These are phyloP conservation scores for Rachycentron canadum DNA, from an alignment of 2,797 vertebrate genomes.

Conservation along the genomic window DNA sequence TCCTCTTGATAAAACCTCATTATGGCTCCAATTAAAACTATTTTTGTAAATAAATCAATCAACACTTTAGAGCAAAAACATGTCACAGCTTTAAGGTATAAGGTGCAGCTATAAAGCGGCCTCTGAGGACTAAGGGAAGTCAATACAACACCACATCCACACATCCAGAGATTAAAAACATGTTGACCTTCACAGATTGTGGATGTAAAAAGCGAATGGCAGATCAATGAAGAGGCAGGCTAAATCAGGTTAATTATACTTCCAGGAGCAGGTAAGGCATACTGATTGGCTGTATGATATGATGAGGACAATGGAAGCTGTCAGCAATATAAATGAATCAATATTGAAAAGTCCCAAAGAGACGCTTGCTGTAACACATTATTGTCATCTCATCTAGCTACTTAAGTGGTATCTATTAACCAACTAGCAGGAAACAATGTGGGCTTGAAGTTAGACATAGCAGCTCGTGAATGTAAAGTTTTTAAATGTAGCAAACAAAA, in stretches of 20 bases:
- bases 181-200: slow-evolving; percentile 17
- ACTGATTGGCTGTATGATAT: slow-evolving; percentile 27
- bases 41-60: slow-evolving; percentile 54
- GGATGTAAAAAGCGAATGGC: slow-evolving; percentile 8
- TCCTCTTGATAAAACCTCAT: slow-evolving; percentile 46
- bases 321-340: slow-evolving; percentile 33
- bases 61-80: slow-evolving; percentile 20
- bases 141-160: background rate
- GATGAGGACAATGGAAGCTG: slow-evolving; percentile 23
- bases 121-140: slow-evolving; percentile 8
- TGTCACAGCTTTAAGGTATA: background rate
- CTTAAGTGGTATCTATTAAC: slow-evolving; percentile 3
- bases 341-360: slow-evolving; percentile 25
- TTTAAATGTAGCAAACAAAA: background rate
- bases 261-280: slow-evolving; percentile 16
- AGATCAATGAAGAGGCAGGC: slow-evolving; percentile 47
- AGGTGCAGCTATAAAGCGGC: slow-evolving; percentile 29
- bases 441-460: background rate
- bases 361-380: slow-evolving; percentile 2
- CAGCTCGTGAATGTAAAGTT: background rate
- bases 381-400: slow-evolving; percentile 4
- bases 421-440: background rate
- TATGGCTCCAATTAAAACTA: slow-evolving; percentile 59
- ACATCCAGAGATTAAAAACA: slow-evolving; percentile 41
- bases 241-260: slow-evolving; percentile 58